Evolutionary conservation across 2,797 vertebrate species (phyloP), one percentile per base, ranked within the genome.

Genomic region (Pipistrellus pygmaeus): DNA sequence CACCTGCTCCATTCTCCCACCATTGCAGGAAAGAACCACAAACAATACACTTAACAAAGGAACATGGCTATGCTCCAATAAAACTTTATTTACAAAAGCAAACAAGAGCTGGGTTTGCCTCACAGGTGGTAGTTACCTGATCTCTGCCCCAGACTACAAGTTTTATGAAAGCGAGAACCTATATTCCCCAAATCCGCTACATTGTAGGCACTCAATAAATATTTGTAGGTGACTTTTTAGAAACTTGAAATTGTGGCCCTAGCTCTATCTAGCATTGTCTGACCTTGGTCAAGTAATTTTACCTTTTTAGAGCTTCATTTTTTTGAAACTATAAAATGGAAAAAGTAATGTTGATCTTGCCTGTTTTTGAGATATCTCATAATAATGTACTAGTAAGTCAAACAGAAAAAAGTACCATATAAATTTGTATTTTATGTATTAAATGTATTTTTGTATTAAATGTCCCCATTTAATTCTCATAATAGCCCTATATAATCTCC

Each of bases 51-150:
- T 81, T 78, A 75, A 76, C 25, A 38, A 92, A 71, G 44, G 7
- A 35, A 27, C 3, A 60, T 53, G 51, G 11, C 15, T 41, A 1
- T 38, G 7, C 85, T 71, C 62, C 68, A 92, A 41, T 71, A 88
- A 95, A 93, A 75, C 68, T 81, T 84, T 72, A 93, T 95, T 78
- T 46, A 81, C 12, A 71, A 90, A 92, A 81, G 14, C 46, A 85
- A 38, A 46, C 0, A 71, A 64, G 38, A 51, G 17, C 14, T 62
- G 64, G 51, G 68, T 91, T 83, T 80, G 66, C 35, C 27, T n/a
- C 18, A 60, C 20, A 64, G 18, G 20, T 30, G 7, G 10, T 72
- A 35, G 30, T 46, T 93, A 77, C 55, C 18, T 78, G 69, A 27
- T 10, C 38, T 48, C 30, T 77, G 6, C 41, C 6, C 30, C 35